Conservation (phyloP, 2,113 vertebrate species). For the Elephas maximus region DNA sequence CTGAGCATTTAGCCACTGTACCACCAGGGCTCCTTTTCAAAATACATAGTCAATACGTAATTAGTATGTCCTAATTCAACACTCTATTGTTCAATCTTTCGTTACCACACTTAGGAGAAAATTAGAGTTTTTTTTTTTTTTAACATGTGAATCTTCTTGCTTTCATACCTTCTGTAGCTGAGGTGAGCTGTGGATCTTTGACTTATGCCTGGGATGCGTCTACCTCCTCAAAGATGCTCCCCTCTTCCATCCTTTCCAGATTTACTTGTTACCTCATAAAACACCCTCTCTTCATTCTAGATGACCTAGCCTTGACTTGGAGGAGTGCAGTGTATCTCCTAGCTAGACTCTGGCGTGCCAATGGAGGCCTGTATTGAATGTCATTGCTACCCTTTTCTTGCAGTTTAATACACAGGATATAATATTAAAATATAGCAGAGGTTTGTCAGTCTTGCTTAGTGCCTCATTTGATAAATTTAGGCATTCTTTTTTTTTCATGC, state of each 20-base stretch:
- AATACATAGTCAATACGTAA: background rate
- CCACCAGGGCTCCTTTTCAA: background rate
- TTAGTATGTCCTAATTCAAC: conserved; percentile 22
- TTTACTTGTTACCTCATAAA: background rate
- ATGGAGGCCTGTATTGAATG: background rate
- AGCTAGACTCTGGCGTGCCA: background rate
- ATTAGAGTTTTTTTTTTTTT: background rate
- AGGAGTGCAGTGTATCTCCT: background rate
- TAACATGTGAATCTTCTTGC: background rate
- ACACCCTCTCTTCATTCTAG: background rate
- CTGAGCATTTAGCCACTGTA: too few relatives aligned
- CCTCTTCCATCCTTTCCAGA: too few relatives aligned
- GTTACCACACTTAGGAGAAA: background rate
- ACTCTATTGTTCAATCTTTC: background rate
- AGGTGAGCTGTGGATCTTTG: background rate
- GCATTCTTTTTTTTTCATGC: background rate
- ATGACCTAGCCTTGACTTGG: background rate
- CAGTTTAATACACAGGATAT: background rate
- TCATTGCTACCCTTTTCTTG: background rate
- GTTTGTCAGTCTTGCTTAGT: background rate
- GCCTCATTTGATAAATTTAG: background rate
- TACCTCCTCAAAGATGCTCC: background rate
- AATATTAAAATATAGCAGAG: background rate
- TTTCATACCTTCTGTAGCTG: background rate
- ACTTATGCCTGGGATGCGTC: background rate